phyloP scores from a whole-genome alignment of 2,888 invertebrate genomes.

The Cosmorhoe ocellata region DNA sequence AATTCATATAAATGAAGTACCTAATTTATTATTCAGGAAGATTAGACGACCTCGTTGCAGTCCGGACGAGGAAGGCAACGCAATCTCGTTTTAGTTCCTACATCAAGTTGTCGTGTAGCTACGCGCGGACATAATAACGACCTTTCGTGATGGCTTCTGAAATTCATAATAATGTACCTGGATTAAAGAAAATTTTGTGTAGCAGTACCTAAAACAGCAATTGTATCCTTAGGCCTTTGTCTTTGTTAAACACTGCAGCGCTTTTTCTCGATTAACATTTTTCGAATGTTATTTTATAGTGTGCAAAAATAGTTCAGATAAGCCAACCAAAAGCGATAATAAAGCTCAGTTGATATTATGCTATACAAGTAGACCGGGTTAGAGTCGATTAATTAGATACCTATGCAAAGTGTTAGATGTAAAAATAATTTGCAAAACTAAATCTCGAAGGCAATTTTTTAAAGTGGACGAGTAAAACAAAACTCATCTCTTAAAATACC shows the following conservation, averaged over 20 bases:
- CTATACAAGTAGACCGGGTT: no score
- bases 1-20: slow-evolving; percentile 25
- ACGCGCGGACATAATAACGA: slow-evolving; percentile 24
- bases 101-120: slow-evolving; percentile 41
- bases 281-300: not conserved
- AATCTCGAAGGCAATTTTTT: slow-evolving; percentile 12
- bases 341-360: no score
- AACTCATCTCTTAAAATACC: slow-evolving; percentile 23
- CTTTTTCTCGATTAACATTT: not conserved
- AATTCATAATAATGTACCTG: slow-evolving; percentile 11
- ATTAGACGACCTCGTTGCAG: slow-evolving; percentile 50
- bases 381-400: not conserved
- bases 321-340: not conserved
- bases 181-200: not conserved
- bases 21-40: slow-evolving; percentile 49
- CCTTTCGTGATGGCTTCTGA: slow-evolving; percentile 15
- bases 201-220: slow-evolving; percentile 2
- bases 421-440: slow-evolving; percentile 12
- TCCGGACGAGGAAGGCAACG: slow-evolving; percentile 57
- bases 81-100: slow-evolving; percentile 49
- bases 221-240: not conserved
- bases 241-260: not conserved
- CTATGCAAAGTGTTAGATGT: slow-evolving; percentile 3
- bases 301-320: not conserved
- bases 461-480: slow-evolving; percentile 20